phyloP scores from a whole-genome alignment of 2,797 vertebrate genomes.

The Gambusia yucatana region DNA sequence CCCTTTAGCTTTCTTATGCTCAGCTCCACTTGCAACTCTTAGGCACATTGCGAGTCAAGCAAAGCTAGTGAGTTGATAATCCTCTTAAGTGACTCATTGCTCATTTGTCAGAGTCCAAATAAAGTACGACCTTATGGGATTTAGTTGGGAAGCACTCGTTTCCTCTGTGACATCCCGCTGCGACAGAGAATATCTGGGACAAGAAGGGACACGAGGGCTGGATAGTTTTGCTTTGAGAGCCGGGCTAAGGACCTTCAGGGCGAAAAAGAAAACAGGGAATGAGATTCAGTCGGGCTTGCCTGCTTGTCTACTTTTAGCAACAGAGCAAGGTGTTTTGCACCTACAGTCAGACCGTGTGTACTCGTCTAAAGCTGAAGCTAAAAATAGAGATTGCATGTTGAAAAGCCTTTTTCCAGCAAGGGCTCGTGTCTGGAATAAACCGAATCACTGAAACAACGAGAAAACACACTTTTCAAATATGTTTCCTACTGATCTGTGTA shows the following conservation, averaged over 20 bases:
- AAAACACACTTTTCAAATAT: neutral
- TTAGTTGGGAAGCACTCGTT: slow-evolving; percentile 75
- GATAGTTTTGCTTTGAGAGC: slow-evolving; percentile 29
- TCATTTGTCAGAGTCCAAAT: slow-evolving; percentile 85
- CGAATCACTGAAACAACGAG: neutral
- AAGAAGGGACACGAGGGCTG: slow-evolving; percentile 24
- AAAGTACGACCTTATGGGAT: slow-evolving; percentile 85
- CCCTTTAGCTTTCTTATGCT: slow-evolving; percentile 19
- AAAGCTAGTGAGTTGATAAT: slow-evolving; percentile 76
- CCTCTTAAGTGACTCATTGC: slow-evolving; percentile 82
- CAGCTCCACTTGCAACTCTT: slow-evolving; percentile 27
- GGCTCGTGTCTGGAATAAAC: neutral
- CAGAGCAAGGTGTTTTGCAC: slow-evolving; percentile 19
- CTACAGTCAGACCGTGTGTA: neutral
- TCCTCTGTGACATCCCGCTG: slow-evolving; percentile 75
- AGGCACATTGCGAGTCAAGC: slow-evolving; percentile 50
- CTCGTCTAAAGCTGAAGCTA: neutral
- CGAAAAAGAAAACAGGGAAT: slow-evolving; percentile 12
- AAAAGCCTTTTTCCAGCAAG: slow-evolving; percentile 3
- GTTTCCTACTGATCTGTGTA: no score
- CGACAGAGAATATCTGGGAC: slow-evolving; percentile 39
- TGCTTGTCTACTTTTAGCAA: slow-evolving; percentile 44
- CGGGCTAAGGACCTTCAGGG: slow-evolving; percentile 8
- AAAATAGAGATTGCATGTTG: slow-evolving; percentile 1
- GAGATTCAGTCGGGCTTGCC: slow-evolving; percentile 39